These are phyloP conservation scores for Malacosoma neustria DNA, from an alignment of 2,888 invertebrate genomes.

Conservation along the genomic window DNA sequence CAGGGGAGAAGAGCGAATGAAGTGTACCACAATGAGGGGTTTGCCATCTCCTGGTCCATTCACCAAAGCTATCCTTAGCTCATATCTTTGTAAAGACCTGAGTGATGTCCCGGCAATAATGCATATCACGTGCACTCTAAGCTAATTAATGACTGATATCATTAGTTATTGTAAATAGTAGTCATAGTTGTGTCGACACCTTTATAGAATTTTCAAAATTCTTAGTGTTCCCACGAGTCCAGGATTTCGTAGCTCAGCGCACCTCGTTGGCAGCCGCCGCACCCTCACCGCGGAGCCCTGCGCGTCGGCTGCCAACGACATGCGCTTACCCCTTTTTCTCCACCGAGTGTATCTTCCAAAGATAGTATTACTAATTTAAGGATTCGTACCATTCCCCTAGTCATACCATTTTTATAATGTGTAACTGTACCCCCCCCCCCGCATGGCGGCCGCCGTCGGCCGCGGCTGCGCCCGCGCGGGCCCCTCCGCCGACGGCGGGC, in stretches of 20 bases:
- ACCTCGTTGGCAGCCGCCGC: slow-evolving; percentile 9
- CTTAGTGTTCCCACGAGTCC: slow-evolving; percentile 35
- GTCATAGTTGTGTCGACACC: slow-evolving; percentile 17
- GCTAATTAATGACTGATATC: slow-evolving; percentile 51
- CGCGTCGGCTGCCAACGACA: not conserved
- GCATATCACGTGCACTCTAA: slow-evolving; percentile 53
- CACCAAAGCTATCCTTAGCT: slow-evolving; percentile 15
- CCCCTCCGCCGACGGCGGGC: slow-evolving; percentile 5
- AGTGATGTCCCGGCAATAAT: slow-evolving; percentile 69
- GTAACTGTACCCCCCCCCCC: slow-evolving; percentile 15
- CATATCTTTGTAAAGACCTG: slow-evolving; percentile 6
- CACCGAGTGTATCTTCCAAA: slow-evolving; percentile 3
- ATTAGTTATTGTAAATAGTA: slow-evolving; percentile 21
- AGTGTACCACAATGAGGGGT: not conserved
- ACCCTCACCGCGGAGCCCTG: slow-evolving; percentile 2
- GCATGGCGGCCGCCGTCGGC: slow-evolving; percentile 9
- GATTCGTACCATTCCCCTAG: slow-evolving; percentile 34
- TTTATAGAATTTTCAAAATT: slow-evolving; percentile 35
- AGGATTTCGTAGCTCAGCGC: slow-evolving; percentile 30
- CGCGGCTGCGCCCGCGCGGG: too few species aligned
- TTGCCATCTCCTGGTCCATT: not conserved
- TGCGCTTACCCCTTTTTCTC: slow-evolving; percentile 24
- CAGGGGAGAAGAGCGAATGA: not conserved
- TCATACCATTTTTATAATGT: slow-evolving; percentile 44
- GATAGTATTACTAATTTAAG: slow-evolving; percentile 26